Evolutionary conservation across 2,113 vertebrate species (phyloP).

Genomic region (Tringa solitaria): DNA sequence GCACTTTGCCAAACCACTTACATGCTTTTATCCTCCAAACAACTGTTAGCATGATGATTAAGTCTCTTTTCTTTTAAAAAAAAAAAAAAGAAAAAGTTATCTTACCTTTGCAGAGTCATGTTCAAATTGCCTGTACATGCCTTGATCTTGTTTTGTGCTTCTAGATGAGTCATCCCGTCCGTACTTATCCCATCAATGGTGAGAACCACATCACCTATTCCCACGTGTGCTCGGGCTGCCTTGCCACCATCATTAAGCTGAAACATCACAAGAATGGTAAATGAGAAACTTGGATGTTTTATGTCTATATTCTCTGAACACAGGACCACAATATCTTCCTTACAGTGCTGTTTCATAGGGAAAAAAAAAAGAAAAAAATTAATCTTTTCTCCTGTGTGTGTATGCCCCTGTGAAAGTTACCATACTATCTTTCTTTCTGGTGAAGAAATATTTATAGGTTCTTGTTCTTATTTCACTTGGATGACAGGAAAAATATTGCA

Average conservation of each 20-base stretch:
- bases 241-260: slow-evolving; percentile 92
- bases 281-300: not conserved
- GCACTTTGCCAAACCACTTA: not conserved
- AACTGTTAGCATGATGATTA: not conserved
- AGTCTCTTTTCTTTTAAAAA: not conserved
- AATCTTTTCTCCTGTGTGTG: not conserved
- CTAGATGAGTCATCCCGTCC: slow-evolving; percentile 94
- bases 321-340: not conserved
- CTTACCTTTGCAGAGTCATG: slow-evolving; percentile 94
- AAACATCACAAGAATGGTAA: slow-evolving; percentile 4
- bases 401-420: not conserved
- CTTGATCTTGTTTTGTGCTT: slow-evolving; percentile 99
- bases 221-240: slow-evolving; percentile 84
- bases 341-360: not conserved
- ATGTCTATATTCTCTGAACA: not conserved
- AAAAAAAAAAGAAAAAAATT: not conserved
- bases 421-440: not conserved
- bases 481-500: not conserved
- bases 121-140: slow-evolving; percentile 86
- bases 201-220: slow-evolving; percentile 90
- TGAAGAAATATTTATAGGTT: not conserved
- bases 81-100: not conserved
- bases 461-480: not conserved
- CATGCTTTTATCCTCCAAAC: not conserved
- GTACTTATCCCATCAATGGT: slow-evolving; percentile 92